Evolutionary conservation across 2,113 vertebrate species (phyloP).

Genomic region (Actenoides lindsayi): DNA sequence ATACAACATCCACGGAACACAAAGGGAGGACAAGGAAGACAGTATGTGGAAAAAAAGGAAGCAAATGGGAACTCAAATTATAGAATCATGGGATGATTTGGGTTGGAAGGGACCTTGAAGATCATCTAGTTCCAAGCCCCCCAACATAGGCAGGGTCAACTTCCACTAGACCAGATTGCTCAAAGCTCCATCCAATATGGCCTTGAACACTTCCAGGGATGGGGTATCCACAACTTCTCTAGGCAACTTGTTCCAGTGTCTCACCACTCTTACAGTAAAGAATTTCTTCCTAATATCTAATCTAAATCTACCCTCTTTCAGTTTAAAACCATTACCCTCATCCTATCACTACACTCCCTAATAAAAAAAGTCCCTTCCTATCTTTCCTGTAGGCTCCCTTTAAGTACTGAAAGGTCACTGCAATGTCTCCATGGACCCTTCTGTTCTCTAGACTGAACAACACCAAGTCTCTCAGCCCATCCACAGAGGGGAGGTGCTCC

Average conservation of each 20-base stretch:
- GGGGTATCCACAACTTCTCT: neutral
- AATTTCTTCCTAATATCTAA: neutral
- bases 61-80: neutral
- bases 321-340: neutral
- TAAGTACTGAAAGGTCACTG: neutral
- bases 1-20: neutral
- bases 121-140: no score
- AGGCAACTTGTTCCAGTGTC: neutral
- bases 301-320: neutral
- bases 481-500: neutral
- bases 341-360: neutral
- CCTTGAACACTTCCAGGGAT: no score
- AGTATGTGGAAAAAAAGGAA: neutral
- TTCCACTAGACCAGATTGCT: no score
- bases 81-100: no score
- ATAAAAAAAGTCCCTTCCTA: neutral
- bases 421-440: no score
- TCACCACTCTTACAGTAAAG: neutral
- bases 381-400: neutral
- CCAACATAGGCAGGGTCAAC: no score
- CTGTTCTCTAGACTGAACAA: neutral
- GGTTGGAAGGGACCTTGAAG: no score
- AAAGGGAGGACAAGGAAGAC: neutral
- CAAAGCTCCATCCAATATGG: no score
- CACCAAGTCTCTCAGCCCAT: neutral